A percentile compares a stretch with the other conserved stretches of the same genome.
These are phyloP conservation scores for Champsocephalus gunnari DNA, from an alignment of 2,797 vertebrate genomes.

Conservation along the genomic window DNA sequence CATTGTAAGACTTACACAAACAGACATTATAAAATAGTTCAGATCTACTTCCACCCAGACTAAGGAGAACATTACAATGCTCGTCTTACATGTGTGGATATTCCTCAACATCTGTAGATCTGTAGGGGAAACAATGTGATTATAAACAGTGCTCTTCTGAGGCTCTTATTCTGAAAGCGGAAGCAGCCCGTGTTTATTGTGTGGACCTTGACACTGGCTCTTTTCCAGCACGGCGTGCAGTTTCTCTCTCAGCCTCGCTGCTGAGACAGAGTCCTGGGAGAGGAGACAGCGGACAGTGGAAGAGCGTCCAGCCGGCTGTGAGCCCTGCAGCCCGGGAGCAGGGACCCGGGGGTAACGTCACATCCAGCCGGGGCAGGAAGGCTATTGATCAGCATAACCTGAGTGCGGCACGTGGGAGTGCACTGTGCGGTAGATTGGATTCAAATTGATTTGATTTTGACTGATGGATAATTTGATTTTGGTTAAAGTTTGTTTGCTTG, in stretches of 20 bases:
- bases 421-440: conserved; percentile 12
- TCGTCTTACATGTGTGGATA: too few species aligned
- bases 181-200: not conserved
- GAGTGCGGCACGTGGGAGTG: conserved; percentile 14
- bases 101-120: too few species aligned
- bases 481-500: conserved; percentile 8
- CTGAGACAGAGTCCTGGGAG: not conserved
- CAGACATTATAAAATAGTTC: too few species aligned
- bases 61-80: too few species aligned
- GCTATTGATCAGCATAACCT: not conserved
- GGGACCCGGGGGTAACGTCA: not conserved
- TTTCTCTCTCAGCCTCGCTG: conserved; percentile 22
- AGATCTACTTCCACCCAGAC: too few species aligned
- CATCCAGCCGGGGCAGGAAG: not conserved
- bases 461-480: not conserved
- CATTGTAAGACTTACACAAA: too few species aligned
- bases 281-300: not conserved
- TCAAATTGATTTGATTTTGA: not conserved
- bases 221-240: conserved; percentile 49
- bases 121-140: too few species aligned
- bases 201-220: not conserved
- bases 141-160: not conserved
- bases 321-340: not conserved
- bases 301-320: not conserved
- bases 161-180: conserved; percentile 51